These are phyloP conservation scores for Zhengitettix transpicula DNA, from an alignment of 2,888 invertebrate species.

Conservation along the genomic window DNA sequence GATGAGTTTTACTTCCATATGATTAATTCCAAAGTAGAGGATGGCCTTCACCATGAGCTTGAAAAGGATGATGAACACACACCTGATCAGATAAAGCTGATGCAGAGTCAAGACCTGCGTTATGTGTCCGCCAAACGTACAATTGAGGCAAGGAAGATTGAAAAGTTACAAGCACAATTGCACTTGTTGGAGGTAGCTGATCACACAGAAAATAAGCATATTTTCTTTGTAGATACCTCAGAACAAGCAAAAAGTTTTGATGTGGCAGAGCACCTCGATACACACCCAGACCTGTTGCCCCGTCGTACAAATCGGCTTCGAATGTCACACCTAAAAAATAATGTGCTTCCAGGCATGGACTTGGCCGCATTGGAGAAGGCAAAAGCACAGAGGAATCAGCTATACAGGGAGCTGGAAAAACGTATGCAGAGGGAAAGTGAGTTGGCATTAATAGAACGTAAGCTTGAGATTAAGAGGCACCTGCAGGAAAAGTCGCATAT, in stretches of 20 bases:
- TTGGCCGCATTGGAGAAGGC: slow-evolving; percentile 29
- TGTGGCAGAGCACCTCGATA: slow-evolving; percentile 51
- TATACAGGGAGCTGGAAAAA: slow-evolving; percentile 57
- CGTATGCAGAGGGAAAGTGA: slow-evolving; percentile 63
- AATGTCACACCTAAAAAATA: slow-evolving; percentile 9
- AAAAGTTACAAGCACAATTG: slow-evolving; percentile 55
- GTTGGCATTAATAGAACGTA: slow-evolving; percentile 55
- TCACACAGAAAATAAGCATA: slow-evolving; percentile 54
- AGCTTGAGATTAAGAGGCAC: slow-evolving; percentile 54
- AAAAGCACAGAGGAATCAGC: slow-evolving; percentile 39
- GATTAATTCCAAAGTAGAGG: slow-evolving; percentile 65
- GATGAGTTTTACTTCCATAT: slow-evolving; percentile 99
- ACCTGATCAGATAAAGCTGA: slow-evolving; percentile 68
- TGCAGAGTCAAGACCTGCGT: slow-evolving; percentile 82
- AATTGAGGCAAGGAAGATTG: slow-evolving; percentile 62
- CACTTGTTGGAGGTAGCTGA: slow-evolving; percentile 66
- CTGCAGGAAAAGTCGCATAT: slow-evolving; percentile 37
- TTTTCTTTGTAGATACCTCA: slow-evolving; percentile 55
- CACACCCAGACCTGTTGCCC: slow-evolving; percentile 52
- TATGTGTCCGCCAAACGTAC: slow-evolving; percentile 77
- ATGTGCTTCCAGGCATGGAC: slow-evolving; percentile 15
- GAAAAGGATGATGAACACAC: slow-evolving; percentile 56
- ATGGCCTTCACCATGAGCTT: slow-evolving; percentile 43
- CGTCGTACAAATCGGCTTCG: slow-evolving; percentile 33
- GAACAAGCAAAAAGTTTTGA: slow-evolving; percentile 44